phyloP scores from a whole-genome alignment of 2,888 invertebrate species.

The Auanema sp. region DNA sequence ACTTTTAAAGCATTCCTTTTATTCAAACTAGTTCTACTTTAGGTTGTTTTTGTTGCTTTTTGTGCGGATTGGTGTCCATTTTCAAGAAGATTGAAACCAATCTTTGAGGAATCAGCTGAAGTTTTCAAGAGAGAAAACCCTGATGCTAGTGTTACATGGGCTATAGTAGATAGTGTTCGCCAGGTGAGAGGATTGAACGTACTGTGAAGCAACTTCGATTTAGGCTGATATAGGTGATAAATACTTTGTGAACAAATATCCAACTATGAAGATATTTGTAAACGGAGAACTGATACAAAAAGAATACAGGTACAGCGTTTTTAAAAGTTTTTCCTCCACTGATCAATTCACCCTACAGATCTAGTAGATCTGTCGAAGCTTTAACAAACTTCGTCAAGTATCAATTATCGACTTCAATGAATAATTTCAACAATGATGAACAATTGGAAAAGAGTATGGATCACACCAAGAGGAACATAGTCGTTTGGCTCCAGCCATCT shows the following conservation, averaged over 20 bases:
- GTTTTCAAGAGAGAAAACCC: constrained; percentile 47
- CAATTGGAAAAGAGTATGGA: constrained; percentile 50
- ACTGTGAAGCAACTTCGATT: too few relatives aligned
- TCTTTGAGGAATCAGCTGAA: constrained; percentile 94
- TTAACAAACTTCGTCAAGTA: constrained; percentile 85
- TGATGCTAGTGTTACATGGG: constrained; percentile 51
- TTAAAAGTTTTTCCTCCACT: background rate
- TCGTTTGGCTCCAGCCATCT: constrained; percentile 49
- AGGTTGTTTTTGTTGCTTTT: constrained; percentile 95
- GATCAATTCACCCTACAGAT: constrained; percentile 33
- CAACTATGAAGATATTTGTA: constrained; percentile 86
- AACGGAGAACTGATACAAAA: constrained; percentile 67
- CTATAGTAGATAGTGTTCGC: constrained; percentile 57
- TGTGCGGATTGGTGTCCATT: constrained; percentile 99
- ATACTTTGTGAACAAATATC: constrained; percentile 96
- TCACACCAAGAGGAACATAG: constrained; percentile 55
- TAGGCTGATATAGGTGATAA: constrained; percentile 77
- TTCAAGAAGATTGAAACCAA: constrained; percentile 91
- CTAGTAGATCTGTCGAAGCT: constrained; percentile 80
- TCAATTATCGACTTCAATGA: constrained; percentile 83
- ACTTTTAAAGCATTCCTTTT: background rate
- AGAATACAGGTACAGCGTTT: constrained; percentile 64
- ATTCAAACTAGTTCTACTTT: background rate
- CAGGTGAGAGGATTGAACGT: constrained; percentile 33
- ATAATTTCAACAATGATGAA: constrained; percentile 72